A percentile compares a stretch with the other conserved stretches of the same genome.
Conservation (phyloP, 2,888 invertebrate species). For the Eugnorisma glareosa region DNA sequence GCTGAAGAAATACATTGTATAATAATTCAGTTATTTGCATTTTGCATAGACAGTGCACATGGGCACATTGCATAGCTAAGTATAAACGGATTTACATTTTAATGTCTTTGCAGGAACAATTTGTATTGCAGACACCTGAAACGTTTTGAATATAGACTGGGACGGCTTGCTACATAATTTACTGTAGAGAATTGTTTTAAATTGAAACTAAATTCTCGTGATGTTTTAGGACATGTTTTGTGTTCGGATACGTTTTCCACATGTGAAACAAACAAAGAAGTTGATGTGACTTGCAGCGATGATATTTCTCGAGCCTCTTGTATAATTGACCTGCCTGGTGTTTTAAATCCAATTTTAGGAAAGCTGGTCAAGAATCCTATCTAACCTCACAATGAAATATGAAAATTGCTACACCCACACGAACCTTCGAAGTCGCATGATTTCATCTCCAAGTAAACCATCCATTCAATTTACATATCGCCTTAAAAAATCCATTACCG, state of each 20-base stretch:
- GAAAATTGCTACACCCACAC: background rate
- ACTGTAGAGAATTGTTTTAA: conserved; percentile 58
- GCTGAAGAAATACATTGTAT: conserved; percentile 56
- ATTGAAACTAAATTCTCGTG: conserved; percentile 43
- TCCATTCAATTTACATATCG: conserved; percentile 60
- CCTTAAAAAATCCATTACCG: conserved; percentile 78
- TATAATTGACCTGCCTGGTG: background rate
- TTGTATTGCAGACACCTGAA: conserved; percentile 74
- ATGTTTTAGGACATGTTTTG: conserved; percentile 32
- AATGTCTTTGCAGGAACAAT: conserved; percentile 73
- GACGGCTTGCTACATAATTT: conserved; percentile 59
- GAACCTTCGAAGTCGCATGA: conserved; percentile 29
- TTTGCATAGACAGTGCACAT: conserved; percentile 65
- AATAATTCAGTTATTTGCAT: conserved; percentile 68
- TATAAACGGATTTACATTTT: conserved; percentile 76
- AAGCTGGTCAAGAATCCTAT: background rate
- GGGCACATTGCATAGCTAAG: conserved; percentile 69
- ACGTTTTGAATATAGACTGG: conserved; percentile 69
- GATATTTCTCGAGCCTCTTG: background rate
- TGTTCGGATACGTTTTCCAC: background rate
- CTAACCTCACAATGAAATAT: background rate
- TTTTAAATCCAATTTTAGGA: background rate
- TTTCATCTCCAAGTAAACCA: conserved; percentile 57
- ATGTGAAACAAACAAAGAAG: background rate
- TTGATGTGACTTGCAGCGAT: background rate